Evolutionary conservation across 2,113 vertebrate genomes (phyloP).

Genomic region (Sisor rabdophorus): DNA sequence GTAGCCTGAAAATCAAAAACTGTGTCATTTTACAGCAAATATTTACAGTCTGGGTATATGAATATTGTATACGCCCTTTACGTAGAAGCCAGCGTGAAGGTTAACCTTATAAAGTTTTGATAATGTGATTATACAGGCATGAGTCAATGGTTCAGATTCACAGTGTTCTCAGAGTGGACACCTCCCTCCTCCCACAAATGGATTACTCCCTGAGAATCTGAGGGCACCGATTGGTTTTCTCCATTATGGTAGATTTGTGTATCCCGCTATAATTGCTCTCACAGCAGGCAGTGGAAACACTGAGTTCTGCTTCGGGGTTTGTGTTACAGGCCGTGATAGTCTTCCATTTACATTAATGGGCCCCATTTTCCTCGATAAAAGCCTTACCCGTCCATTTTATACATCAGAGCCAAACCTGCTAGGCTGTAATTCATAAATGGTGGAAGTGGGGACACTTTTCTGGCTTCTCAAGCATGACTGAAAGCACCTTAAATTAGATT

Average conservation of each 20-base stretch:
- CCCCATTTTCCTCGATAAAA: slow-evolving; percentile 49
- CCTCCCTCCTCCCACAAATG: slow-evolving; percentile 37
- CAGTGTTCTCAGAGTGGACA: slow-evolving; percentile 25
- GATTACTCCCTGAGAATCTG: slow-evolving; percentile 41
- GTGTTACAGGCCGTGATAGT: slow-evolving; percentile 48
- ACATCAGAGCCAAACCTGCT: slow-evolving; percentile 38
- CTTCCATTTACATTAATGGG: slow-evolving; percentile 54
- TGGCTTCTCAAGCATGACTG: slow-evolving; percentile 1
- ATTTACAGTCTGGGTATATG: not conserved
- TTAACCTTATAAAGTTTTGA: slow-evolving; percentile 36
- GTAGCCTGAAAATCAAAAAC: not conserved
- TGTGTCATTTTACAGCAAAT: not conserved
- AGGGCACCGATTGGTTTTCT: slow-evolving; percentile 41
- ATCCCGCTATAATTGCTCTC: slow-evolving; percentile 48
- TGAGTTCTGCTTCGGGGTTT: slow-evolving; percentile 47
- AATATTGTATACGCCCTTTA: slow-evolving; percentile 7
- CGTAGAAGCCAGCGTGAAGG: not conserved
- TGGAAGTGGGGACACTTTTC: slow-evolving; percentile 17
- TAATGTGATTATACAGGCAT: slow-evolving; percentile 42
- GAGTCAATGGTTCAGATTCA: slow-evolving; percentile 23
- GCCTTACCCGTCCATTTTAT: slow-evolving; percentile 44
- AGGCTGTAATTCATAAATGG: slow-evolving; percentile 39
- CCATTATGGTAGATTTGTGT: slow-evolving; percentile 46
- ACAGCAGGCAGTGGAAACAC: slow-evolving; percentile 48
- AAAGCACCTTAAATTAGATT: slow-evolving; percentile 33